Evolutionary conservation across 2,797 vertebrate species (phyloP).

Genomic region (Coluber constrictor): DNA sequence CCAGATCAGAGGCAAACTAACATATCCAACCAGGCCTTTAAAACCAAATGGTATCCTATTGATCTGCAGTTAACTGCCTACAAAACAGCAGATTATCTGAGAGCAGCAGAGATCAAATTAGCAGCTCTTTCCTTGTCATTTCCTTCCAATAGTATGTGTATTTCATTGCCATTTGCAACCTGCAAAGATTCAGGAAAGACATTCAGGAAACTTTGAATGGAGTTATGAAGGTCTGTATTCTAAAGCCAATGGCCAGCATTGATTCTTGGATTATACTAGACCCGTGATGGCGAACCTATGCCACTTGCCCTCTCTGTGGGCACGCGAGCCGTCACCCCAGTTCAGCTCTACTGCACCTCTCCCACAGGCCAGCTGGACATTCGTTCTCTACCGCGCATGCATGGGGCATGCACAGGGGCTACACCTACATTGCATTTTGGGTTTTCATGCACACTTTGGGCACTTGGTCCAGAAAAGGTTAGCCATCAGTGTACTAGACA

Average conservation of each 20-base stretch:
- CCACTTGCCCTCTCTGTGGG: no score
- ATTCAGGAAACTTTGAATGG: background rate
- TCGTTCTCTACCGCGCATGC: no score
- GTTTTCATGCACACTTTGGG: no score
- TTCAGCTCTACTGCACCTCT: no score
- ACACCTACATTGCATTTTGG: no score
- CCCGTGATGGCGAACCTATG: no score
- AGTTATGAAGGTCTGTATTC: background rate
- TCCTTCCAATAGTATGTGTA: background rate
- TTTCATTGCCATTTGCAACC: background rate
- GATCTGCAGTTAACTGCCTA: background rate
- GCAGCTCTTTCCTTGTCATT: background rate
- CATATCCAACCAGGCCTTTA: background rate
- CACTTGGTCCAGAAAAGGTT: no score
- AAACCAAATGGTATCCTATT: background rate
- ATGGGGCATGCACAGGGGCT: no score
- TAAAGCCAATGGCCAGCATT: background rate
- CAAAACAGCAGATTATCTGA: background rate
- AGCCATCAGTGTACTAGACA: no score
- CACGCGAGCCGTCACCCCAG: no score
- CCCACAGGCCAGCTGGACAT: no score
- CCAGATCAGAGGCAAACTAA: background rate
- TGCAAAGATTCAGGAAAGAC: no score
- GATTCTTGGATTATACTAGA: background rate
- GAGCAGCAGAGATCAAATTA: background rate